Conservation (phyloP, 2,888 invertebrate species). For the Miltochrista miniata region DNA sequence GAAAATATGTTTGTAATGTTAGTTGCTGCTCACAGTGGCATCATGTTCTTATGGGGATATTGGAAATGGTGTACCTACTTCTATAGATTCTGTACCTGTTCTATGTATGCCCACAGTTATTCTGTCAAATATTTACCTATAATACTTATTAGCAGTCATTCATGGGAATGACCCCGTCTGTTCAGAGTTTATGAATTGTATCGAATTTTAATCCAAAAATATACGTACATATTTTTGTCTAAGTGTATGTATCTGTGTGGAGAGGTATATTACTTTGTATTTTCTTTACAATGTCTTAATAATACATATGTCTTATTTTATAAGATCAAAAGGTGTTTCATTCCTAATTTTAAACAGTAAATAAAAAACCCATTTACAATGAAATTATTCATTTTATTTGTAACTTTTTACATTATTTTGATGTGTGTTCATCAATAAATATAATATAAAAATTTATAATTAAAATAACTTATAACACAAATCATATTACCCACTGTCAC, state of each 20-base stretch:
- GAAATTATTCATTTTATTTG: conserved; percentile 33
- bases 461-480: conserved; percentile 31
- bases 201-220: conserved; percentile 74
- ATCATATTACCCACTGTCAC: conserved; percentile 44
- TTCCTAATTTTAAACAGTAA: conserved; percentile 36
- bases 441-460: conserved; percentile 17
- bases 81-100: conserved; percentile 39
- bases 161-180: conserved; percentile 48
- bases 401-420: conserved; percentile 42
- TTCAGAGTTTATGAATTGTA: conserved; percentile 62
- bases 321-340: conserved; percentile 55
- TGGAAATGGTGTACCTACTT: conserved; percentile 29
- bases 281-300: conserved; percentile 80
- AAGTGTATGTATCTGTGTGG: conserved; percentile 72
- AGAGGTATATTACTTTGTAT: conserved; percentile 72
- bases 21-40: not conserved
- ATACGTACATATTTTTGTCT: conserved; percentile 77
- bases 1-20: conserved; percentile 34
- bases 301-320: conserved; percentile 75
- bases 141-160: conserved; percentile 47
- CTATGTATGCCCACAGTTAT: conserved; percentile 51
- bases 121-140: conserved; percentile 36
- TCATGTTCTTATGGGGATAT: conserved; percentile 23
- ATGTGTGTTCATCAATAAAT: conserved; percentile 23
- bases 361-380: conserved; percentile 60